Evolutionary conservation across 2,113 vertebrate species (phyloP).

Genomic region (Marcusenius ussheri): DNA sequence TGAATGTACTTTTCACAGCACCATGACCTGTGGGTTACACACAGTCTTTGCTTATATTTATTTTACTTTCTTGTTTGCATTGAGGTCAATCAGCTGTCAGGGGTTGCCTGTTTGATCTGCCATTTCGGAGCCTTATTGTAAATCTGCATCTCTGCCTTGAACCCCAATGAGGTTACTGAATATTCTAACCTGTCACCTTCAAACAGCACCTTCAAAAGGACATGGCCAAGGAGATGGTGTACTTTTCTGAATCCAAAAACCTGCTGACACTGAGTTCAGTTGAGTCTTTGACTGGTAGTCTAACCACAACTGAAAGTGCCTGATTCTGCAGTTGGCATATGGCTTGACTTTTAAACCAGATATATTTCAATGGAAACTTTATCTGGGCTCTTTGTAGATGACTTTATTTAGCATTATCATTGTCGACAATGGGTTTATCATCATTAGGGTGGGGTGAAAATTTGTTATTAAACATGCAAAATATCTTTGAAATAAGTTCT

Average conservation of each 20-base stretch:
- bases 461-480: no score
- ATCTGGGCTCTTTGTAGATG: neutral
- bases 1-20: conserved; percentile 14
- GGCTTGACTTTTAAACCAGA: neutral
- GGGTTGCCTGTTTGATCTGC: conserved; percentile 5
- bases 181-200: conserved; percentile 26
- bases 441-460: no score
- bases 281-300: neutral
- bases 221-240: neutral
- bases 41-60: neutral
- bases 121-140: conserved; percentile 3
- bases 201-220: conserved; percentile 18
- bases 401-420: neutral
- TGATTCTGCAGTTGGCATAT: neutral
- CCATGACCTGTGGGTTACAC: conserved; percentile 3
- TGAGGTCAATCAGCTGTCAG: conserved; percentile 16
- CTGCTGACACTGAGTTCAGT: neutral
- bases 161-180: conserved; percentile 8
- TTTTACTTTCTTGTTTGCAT: conserved; percentile 7
- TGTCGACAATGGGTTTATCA: neutral
- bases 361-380: neutral
- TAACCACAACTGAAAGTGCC: neutral
- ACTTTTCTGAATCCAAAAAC: neutral
- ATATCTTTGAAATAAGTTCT: no score
- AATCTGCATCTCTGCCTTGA: conserved; percentile 9